These are phyloP conservation scores for Gymnorhina tibicen DNA, from an alignment of 2,113 vertebrate genomes.

Conservation along the genomic window DNA sequence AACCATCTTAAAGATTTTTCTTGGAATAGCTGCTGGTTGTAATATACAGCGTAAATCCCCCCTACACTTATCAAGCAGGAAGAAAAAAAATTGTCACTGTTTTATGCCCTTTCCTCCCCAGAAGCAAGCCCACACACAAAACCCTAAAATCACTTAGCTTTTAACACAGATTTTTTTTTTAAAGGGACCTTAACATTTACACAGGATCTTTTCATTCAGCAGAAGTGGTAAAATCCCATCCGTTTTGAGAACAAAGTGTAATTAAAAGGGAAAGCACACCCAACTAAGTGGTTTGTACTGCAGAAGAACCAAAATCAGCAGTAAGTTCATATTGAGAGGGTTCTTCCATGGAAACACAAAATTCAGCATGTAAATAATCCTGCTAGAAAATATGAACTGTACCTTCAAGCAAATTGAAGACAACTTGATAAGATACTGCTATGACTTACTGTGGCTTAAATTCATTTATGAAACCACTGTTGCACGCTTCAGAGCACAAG, in stretches of 20 bases:
- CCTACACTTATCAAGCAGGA: background rate
- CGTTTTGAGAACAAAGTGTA: background rate
- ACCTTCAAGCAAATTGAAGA: background rate
- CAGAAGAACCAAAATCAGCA: background rate
- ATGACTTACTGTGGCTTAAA: background rate
- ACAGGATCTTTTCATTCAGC: background rate
- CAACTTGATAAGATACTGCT: background rate
- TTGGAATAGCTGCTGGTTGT: conserved; percentile 62
- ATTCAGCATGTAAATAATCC: background rate
- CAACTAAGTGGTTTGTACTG: background rate
- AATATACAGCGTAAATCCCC: conserved; percentile 7
- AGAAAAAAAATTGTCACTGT: background rate
- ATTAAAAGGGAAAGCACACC: background rate
- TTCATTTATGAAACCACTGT: background rate
- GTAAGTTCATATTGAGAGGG: background rate
- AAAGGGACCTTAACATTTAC: background rate
- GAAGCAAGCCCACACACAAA: background rate
- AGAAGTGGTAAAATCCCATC: background rate
- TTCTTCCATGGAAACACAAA: background rate
- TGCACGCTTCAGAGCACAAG: background rate
- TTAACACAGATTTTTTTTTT: background rate
- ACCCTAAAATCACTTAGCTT: background rate
- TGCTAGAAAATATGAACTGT: background rate
- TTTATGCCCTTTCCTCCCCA: background rate
- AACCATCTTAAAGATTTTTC: conserved; percentile 69